Conservation (phyloP, 2,797 vertebrate genomes). For the Sebastes oblongus region DNA sequence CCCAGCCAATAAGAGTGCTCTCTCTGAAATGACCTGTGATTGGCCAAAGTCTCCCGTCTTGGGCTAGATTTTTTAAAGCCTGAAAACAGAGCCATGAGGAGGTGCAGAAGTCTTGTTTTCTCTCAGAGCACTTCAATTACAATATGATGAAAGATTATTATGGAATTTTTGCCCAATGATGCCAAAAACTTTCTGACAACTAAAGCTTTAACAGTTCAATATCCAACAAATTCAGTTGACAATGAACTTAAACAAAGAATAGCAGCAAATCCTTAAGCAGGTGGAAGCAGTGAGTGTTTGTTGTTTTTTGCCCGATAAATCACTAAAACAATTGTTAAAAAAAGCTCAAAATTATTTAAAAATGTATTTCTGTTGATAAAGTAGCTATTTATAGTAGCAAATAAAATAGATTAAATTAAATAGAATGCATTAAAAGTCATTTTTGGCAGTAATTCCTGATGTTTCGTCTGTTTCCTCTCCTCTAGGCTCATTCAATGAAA, state of each 20-base stretch:
- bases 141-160: too few species aligned
- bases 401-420: neutral
- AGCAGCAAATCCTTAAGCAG: neutral
- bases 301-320: neutral
- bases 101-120: too few species aligned
- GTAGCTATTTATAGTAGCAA: neutral
- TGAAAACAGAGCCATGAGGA: too few species aligned
- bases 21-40: too few species aligned
- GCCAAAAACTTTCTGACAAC: too few species aligned
- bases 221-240: neutral
- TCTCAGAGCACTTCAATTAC: too few species aligned
- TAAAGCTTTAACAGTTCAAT: neutral
- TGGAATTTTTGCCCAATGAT: too few species aligned
- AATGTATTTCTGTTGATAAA: neutral
- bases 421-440: neutral
- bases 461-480: conserved; percentile 32
- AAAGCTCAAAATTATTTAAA: neutral
- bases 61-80: too few species aligned
- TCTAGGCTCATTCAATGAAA: conserved; percentile 88
- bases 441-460: neutral
- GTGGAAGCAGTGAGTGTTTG: neutral
- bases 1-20: too few species aligned
- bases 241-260: neutral
- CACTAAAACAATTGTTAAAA: neutral
- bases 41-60: too few species aligned